These are phyloP conservation scores for Festucalex cinctus DNA, from an alignment of 2,113 vertebrate species.

Conservation along the genomic window DNA sequence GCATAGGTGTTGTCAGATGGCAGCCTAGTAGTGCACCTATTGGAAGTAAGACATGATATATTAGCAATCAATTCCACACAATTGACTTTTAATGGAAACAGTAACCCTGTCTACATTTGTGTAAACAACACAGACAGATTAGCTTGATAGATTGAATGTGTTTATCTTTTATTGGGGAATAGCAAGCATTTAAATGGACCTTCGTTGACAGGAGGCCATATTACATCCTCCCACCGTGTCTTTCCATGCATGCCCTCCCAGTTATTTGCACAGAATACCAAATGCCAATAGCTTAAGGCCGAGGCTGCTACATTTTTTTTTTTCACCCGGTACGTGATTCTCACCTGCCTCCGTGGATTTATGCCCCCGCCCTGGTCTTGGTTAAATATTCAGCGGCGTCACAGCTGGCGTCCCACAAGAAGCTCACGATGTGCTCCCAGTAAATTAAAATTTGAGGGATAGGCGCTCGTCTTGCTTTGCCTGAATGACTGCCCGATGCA, in stretches of 20 bases:
- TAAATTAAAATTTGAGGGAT: slow-evolving; percentile 43
- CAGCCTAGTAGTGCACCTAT: too few relatives aligned
- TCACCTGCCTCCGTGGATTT: slow-evolving; percentile 21
- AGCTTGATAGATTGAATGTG: background rate
- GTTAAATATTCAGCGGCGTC: slow-evolving; percentile 49
- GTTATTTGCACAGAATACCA: slow-evolving; percentile 28
- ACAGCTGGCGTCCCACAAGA: slow-evolving; percentile 23
- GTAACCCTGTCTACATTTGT: too few relatives aligned
- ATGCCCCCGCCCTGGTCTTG: background rate
- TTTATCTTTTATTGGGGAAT: slow-evolving; percentile 19
- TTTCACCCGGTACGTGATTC: slow-evolving; percentile 30
- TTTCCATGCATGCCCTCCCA: slow-evolving; percentile 2
- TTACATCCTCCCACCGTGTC: slow-evolving; percentile 18
- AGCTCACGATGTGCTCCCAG: slow-evolving; percentile 13
- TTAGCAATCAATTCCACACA: too few relatives aligned
- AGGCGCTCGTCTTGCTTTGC: slow-evolving; percentile 14
- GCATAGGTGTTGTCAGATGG: too few relatives aligned
- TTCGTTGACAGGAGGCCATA: slow-evolving; percentile 12
- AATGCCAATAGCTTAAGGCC: slow-evolving; percentile 28
- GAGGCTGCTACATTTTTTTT: slow-evolving; percentile 28
- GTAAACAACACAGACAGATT: background rate
- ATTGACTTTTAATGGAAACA: too few relatives aligned
- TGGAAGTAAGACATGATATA: too few relatives aligned
- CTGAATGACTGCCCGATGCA: slow-evolving; percentile 6
- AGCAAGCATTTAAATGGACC: slow-evolving; percentile 11